Conservation (phyloP, 2,113 vertebrate genomes). For the Coryphaenoides rupestris region DNA sequence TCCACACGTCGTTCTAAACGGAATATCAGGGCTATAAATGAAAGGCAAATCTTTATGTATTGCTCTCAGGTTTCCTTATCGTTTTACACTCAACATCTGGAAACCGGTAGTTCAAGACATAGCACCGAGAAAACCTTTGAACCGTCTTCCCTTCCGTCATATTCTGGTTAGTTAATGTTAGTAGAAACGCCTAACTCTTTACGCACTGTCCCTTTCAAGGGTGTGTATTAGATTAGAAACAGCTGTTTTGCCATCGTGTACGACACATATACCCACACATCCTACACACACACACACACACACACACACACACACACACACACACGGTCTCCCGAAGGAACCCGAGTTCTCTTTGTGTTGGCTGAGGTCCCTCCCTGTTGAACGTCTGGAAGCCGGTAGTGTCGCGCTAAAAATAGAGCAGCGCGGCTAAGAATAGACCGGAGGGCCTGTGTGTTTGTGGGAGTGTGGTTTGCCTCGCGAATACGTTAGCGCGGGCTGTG, state of each 20-base stretch:
- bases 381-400: constrained; percentile 90
- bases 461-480: neutral
- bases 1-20: no score
- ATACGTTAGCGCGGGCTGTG: no score
- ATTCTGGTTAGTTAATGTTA: neutral
- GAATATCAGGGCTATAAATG: no score
- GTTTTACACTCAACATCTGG: no score
- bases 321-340: constrained; percentile 36
- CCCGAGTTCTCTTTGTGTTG: constrained; percentile 76
- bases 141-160: neutral
- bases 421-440: constrained; percentile 86
- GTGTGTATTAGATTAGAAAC: constrained; percentile 80
- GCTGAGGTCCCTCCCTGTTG: constrained; percentile 79
- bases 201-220: constrained; percentile 18
- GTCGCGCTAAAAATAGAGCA: constrained; percentile 87
- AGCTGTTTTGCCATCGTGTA: constrained; percentile 75
- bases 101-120: no score
- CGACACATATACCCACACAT: no score
- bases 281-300: neutral
- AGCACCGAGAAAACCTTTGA: no score
- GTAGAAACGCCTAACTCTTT: neutral
- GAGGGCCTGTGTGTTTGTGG: constrained; percentile 42
- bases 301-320: no score
- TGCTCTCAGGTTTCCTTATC: no score
- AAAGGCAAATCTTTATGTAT: no score